Conservation (phyloP, 35 echinoderm and acorn worm species). For the Ophioderma brevispina region DNA sequence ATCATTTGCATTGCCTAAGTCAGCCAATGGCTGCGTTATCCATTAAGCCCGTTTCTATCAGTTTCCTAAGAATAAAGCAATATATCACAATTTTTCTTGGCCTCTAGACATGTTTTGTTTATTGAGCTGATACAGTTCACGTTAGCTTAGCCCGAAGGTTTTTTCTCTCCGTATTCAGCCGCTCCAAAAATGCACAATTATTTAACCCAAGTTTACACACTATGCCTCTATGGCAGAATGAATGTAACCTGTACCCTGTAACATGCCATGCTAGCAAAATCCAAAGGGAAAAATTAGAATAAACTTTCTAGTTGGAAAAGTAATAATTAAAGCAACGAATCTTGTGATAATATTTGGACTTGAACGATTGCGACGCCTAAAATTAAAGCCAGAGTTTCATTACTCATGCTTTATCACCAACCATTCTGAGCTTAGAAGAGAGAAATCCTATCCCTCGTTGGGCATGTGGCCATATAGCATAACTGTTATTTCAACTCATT, state of each 20-base stretch:
- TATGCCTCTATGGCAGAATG: no score
- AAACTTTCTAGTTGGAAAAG: no score
- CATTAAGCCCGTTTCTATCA: background rate
- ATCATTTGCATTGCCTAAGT: background rate
- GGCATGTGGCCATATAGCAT: background rate
- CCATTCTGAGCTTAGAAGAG: background rate
- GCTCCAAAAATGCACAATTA: no score
- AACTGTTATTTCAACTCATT: background rate
- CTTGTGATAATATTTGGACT: background rate
- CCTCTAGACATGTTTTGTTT: background rate
- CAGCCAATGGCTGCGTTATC: background rate
- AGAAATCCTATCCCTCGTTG: slow-evolving; percentile 3
- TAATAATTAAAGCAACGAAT: no score
- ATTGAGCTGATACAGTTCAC: background rate
- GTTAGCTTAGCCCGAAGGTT: background rate
- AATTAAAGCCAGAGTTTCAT: background rate
- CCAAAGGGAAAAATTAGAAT: no score
- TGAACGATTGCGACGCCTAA: background rate
- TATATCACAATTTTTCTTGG: background rate
- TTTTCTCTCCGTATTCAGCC: no score
- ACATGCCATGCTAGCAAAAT: no score
- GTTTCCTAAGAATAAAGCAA: background rate
- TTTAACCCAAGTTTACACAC: no score
- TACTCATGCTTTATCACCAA: background rate
- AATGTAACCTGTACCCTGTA: no score